These are phyloP conservation scores for Crocodylus rhombifer DNA, from an alignment of 2,797 vertebrate genomes.

Conservation along the genomic window DNA sequence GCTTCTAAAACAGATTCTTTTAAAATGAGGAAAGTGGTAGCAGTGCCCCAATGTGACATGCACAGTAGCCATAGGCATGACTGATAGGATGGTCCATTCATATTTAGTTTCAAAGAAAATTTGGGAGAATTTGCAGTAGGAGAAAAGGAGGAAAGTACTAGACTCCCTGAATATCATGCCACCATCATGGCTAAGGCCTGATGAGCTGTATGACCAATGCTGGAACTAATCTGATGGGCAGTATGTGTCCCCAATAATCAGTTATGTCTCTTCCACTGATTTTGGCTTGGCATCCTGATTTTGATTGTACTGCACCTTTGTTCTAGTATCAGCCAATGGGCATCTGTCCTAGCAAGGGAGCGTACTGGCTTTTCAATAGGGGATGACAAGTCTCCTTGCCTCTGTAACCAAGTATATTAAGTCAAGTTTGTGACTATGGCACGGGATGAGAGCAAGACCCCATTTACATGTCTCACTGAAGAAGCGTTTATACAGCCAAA, in stretches of 20 bases:
- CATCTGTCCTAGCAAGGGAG: neutral
- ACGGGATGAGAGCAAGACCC: neutral
- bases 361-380: neutral
- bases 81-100: neutral
- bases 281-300: neutral
- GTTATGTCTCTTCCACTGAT: too few relatives aligned
- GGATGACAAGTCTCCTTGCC: neutral
- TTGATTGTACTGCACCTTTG: neutral
- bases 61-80: neutral
- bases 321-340: neutral
- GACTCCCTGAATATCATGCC: too few relatives aligned
- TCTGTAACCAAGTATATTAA: neutral
- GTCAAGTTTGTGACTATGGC: neutral
- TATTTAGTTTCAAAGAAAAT: neutral
- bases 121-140: accelerated
- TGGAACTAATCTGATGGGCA: accelerated
- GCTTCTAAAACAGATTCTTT: neutral
- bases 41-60: neutral
- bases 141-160: neutral
- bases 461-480: too few relatives aligned
- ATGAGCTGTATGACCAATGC: neutral
- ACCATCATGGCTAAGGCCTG: neutral
- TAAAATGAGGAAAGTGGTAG: neutral
- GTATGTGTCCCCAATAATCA: neutral
- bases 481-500: too few relatives aligned